phyloP scores from a whole-genome alignment of 2,113 vertebrate genomes.

The Isichthys henryi region DNA sequence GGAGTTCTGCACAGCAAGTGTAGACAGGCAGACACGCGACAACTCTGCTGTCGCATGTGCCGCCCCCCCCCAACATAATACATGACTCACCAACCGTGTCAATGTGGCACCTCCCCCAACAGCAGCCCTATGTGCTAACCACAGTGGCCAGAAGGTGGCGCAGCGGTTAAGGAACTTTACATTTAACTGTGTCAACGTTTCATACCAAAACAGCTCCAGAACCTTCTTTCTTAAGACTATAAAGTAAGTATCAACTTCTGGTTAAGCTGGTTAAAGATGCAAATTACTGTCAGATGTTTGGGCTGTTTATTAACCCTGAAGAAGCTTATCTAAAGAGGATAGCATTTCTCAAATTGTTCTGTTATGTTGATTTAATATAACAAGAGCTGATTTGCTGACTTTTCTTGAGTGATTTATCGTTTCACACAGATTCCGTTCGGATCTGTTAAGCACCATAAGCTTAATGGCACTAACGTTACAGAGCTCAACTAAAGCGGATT shows the following conservation, averaged over 20 bases:
- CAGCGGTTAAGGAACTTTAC: neutral
- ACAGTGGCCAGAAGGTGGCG: neutral
- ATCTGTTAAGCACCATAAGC: neutral
- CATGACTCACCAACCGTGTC: too few species aligned
- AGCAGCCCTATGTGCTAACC: neutral
- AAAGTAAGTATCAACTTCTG: neutral
- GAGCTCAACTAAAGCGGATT: neutral
- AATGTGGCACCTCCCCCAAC: neutral
- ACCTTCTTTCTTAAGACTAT: neutral
- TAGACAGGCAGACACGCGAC: slow-evolving; percentile 99
- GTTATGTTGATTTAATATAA: neutral
- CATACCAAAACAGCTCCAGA: neutral
- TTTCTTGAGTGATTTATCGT: neutral
- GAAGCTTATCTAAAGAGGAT: neutral
- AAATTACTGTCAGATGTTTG: neutral
- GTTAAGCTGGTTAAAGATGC: neutral
- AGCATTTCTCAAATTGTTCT: neutral
- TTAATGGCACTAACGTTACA: neutral
- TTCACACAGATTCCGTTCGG: neutral
- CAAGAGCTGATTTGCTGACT: neutral
- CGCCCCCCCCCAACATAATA: neutral
- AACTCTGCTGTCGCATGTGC: slow-evolving; percentile 61
- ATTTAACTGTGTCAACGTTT: neutral
- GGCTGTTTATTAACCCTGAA: neutral
- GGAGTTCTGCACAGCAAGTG: slow-evolving; percentile 99